Base-by-base conservation (phyloP, 2,113 vertebrate genomes). In the Actenoides lindsayi region DNA sequence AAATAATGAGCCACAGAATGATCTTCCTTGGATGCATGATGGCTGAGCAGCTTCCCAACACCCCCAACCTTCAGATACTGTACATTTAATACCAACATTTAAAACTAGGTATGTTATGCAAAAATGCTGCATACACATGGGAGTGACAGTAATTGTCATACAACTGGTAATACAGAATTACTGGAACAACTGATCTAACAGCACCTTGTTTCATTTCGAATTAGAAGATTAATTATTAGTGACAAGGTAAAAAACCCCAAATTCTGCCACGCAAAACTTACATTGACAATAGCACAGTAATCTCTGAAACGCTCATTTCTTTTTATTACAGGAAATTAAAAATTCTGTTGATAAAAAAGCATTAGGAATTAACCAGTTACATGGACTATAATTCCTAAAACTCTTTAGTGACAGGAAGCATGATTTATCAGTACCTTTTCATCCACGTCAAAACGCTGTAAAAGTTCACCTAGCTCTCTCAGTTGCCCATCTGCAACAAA, bases 361-460 rank as follows among this genome's bases (percentile, higher is more conserved):
- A 65, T 51, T 41, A 76, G 19, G 39, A 67, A 77, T 70, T 16
- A 71, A 41, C 35, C 57, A 76, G 69, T 48, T 44, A 44, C 9
- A 77, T 4, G 18, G 35, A 53, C 19, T 68, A 18, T 12, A 3
- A 91, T 84, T 75, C 70, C 59, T 69, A 63, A 41, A 54, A 91
- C 59, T 50, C 42, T 30, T 75, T 30, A 84, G 70, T 15, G 37
- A 73, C 35, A 88, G 30, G 71, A 70, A 75, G 31, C 7, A 16
- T 54, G n/a, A 71, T 56, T 93, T 77, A 59, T 64, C 67, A 64
- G 53, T 98, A 98, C 98, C 98, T 98, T 96, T 71, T 96, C 87
- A 78, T 96, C 85, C 53, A 70, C 0, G 3, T 95, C 76, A 85
- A 79, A 95, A 81, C 10, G 74, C 64, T 84, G 89, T 8, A 83